Evolutionary conservation across 2,888 invertebrate species (phyloP).

Genomic region (Dicroscelio sp.): DNA sequence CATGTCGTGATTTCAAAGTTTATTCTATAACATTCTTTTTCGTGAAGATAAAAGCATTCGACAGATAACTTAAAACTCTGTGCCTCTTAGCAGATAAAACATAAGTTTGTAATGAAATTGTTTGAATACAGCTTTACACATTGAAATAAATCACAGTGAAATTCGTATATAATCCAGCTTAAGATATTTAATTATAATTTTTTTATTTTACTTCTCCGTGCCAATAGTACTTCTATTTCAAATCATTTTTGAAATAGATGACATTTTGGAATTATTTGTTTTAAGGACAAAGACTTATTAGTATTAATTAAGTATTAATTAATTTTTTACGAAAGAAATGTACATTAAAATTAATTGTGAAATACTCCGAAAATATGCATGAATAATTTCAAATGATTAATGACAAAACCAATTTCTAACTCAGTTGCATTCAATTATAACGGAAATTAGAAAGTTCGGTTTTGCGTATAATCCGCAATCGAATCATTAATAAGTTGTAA

Average conservation of each 20-base stretch:
- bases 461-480: constrained; percentile 26
- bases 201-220: not conserved
- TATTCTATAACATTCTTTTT: too few species aligned
- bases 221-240: too few species aligned
- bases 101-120: constrained; percentile 35
- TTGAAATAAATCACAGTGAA: not conserved
- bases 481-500: not conserved
- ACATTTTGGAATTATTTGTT: too few species aligned
- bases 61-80: constrained; percentile 22
- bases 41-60: constrained; percentile 20
- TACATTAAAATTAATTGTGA: not conserved
- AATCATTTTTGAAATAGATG: too few species aligned
- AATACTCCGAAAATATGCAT: not conserved
- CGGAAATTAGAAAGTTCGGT: constrained; percentile 29
- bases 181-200: not conserved
- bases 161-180: too few species aligned
- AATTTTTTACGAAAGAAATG: not conserved
- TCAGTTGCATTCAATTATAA: not conserved
- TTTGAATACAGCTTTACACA: constrained; percentile 1
- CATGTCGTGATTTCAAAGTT: too few species aligned
- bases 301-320: not conserved
- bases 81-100: constrained; percentile 21
- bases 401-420: not conserved
- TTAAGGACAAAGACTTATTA: too few species aligned
- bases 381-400: not conserved